These are phyloP conservation scores for Osmoderma eremita DNA, from an alignment of 2,888 invertebrate species.

Conservation along the genomic window DNA sequence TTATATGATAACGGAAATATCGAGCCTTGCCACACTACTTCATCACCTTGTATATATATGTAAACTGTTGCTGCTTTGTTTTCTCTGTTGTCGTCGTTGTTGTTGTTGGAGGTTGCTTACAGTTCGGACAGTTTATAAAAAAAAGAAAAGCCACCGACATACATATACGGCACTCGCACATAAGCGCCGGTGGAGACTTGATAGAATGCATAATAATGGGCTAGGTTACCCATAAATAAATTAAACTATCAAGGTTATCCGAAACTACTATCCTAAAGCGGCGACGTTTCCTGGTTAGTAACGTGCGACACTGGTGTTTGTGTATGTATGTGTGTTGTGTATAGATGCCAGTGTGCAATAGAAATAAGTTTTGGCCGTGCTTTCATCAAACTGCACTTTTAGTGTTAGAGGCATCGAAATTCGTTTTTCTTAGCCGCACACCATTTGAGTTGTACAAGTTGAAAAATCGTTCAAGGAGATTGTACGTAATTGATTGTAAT, in stretches of 20 bases:
- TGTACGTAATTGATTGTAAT: too few species aligned
- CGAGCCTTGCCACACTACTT: too few species aligned
- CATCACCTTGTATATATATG: neutral
- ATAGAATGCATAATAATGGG: conserved; percentile 60
- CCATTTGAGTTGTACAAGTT: neutral
- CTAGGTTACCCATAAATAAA: conserved; percentile 61
- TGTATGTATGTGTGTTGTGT: too few species aligned
- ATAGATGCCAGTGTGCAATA: conserved; percentile 39
- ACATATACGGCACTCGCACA: neutral
- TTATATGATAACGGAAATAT: too few species aligned
- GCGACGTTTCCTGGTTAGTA: conserved; percentile 53
- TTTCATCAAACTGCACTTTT: conserved; percentile 15
- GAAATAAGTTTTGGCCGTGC: conserved; percentile 46
- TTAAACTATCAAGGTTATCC: conserved; percentile 61
- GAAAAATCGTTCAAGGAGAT: too few species aligned
- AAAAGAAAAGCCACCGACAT: conserved; percentile 54
- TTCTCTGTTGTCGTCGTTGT: conserved; percentile 5
- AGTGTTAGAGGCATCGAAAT: conserved; percentile 26
- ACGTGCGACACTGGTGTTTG: conserved; percentile 45
- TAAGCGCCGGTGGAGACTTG: conserved; percentile 44
- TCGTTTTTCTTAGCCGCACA: conserved; percentile 7
- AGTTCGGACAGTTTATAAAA: conserved; percentile 24
- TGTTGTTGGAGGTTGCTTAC: conserved; percentile 13
- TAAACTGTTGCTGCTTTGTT: neutral
- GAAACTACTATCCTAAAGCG: conserved; percentile 58